Conservation (phyloP, 2,888 invertebrate genomes). For the Nemotelus pantherinus region DNA sequence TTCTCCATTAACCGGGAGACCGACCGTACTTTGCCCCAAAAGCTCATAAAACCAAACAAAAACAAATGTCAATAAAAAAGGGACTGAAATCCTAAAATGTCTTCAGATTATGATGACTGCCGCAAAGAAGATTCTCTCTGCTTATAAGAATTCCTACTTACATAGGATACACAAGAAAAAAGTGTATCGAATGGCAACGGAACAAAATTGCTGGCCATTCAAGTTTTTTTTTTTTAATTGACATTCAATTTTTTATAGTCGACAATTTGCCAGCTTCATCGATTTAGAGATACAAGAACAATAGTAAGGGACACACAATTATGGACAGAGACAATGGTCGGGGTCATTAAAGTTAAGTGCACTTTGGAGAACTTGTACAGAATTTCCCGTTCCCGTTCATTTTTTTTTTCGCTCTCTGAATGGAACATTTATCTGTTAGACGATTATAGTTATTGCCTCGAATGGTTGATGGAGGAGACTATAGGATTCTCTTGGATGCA, state of each 20-base stretch:
- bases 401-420: too few species aligned
- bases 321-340: slow-evolving; percentile 27
- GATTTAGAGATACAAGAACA: slow-evolving; percentile 25
- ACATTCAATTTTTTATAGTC: slow-evolving; percentile 43
- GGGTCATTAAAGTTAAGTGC: slow-evolving; percentile 42
- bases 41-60: neutral
- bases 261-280: slow-evolving; percentile 32
- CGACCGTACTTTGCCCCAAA: too few species aligned
- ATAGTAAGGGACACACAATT: neutral
- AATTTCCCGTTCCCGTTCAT: neutral
- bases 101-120: slow-evolving; percentile 35
- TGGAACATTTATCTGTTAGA: too few species aligned
- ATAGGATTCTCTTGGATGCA: neutral
- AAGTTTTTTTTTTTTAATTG: slow-evolving; percentile 37
- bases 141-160: neutral
- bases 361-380: slow-evolving; percentile 35
- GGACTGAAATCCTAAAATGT: slow-evolving; percentile 27
- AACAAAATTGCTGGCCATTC: slow-evolving; percentile 36
- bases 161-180: neutral
- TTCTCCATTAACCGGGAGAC: too few species aligned
- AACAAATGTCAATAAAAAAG: slow-evolving; percentile 25
- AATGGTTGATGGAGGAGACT: slow-evolving; percentile 22
- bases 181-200: neutral
- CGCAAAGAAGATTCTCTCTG: neutral
- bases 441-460: slow-evolving; percentile 32